Evolutionary conservation across 1,140 invertebrate species (phyloP), one percentile per base, ranked within the genome.

Genomic region (Octopus sinensis): DNA sequence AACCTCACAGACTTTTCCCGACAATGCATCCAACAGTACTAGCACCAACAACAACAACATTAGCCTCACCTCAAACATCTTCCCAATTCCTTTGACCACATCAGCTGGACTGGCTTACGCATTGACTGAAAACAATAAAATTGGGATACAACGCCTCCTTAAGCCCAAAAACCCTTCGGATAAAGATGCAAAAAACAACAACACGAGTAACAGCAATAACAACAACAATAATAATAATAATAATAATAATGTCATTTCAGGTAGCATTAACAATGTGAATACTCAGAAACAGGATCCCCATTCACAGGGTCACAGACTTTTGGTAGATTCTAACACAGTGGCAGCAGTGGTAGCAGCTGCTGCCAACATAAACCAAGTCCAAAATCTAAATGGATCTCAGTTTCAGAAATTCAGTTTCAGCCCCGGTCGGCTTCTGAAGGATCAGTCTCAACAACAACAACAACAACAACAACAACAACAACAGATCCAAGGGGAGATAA

Each of bases 351-450:
- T 43, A 43, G 30, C 30, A 43, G 68, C 68, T n/a, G 68, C 68
- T 73, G 68, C 68, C 68, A 73, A 73, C 30, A 23, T 17, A 6
- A 73, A 73, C 68, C 68, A 73, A n/a, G 13, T 13, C 17, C 68
- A 73, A 13, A 6, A 13, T 12, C 68, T 73, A 6, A 73, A 23
- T 73, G 68, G 68, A 23, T 23, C 68, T 13, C 68, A 73, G 30
- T 73, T 73, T 73, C 68, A 73, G 68, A 73, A 73, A 23, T 73
- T 73, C 30, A 73, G 68, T 23, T 73, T 73, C 30, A 23, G 17
- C 30, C 30, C 30, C 3, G 30, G 30, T 43, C 30, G 30, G 30
- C 30, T 43, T 43, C 30, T 43, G 30, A 43, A 43, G 30, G 30
- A 43, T 43, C 30, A 43, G 30, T 43, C 30, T 43, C 30, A 43